Evolutionary conservation across 2,888 invertebrate genomes (phyloP).

Genomic region (Callosobruchus maculatus): DNA sequence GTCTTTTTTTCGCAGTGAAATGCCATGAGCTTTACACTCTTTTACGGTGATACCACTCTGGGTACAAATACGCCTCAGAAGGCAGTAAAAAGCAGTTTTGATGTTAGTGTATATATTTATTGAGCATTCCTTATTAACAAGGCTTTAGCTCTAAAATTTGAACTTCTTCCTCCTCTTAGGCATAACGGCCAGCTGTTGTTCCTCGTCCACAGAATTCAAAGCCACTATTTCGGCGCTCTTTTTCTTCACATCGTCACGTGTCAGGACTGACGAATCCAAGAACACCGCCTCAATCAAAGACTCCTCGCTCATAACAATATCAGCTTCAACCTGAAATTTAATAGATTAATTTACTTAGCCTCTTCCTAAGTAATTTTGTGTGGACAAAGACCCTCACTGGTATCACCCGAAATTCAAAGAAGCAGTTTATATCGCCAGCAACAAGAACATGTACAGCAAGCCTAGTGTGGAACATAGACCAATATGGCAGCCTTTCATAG

Average conservation of each 20-base stretch:
- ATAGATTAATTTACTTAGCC: no score
- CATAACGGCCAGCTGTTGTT: slow-evolving; percentile 19
- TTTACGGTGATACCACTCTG: no score
- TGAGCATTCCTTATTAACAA: neutral
- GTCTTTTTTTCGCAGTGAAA: no score
- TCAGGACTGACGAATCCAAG: slow-evolving; percentile 29
- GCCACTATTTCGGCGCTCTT: slow-evolving; percentile 36
- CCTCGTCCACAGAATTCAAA: slow-evolving; percentile 29
- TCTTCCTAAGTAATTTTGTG: no score
- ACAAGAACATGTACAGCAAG: no score
- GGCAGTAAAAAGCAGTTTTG: neutral
- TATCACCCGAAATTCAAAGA: no score
- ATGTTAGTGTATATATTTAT: neutral
- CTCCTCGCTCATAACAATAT: slow-evolving; percentile 28
- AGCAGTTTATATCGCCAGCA: no score
- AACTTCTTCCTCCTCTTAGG: slow-evolving; percentile 19
- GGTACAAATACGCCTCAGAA: no score
- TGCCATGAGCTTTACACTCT: no score
- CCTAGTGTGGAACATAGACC: no score
- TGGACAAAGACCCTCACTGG: no score
- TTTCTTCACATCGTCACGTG: slow-evolving; percentile 37
- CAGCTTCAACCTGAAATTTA: slow-evolving; percentile 17
- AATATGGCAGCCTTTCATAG: no score
- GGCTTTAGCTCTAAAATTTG: slow-evolving; percentile 7
- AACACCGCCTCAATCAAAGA: slow-evolving; percentile 33